Base-by-base conservation (phyloP, 2,888 invertebrate species). In the Drosophila mimica region DNA sequence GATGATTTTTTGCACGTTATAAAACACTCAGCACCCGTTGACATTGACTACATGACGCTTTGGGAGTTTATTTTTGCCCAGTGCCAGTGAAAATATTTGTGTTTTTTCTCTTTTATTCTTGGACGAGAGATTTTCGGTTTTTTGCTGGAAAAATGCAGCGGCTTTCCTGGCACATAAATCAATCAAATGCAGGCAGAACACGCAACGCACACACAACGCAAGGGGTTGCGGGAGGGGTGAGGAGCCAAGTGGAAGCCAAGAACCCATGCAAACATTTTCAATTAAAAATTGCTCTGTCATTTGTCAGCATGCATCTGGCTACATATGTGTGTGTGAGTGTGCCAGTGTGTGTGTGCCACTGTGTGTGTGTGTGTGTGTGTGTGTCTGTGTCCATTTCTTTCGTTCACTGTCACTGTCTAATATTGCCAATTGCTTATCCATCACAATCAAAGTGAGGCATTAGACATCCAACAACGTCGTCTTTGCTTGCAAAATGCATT, bases 221-320 rank as follows among this genome's bases (percentile, higher is more conserved):
- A 17, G 5, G 17, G 20, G n/a, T 28, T 25, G 5, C 11, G 15
- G 6, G 40, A 3, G 11, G 33, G 36, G n/a, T 20, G 8, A 3
- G 17, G 8, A 17, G 20, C 17, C n/a, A 25, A 25, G 25, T 25
- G n/a, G n/a, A n/a, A 56, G 56, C 72, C 84, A 89, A 78, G 85
- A 89, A 89, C 87, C 88, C 88, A 85, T 79, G 90, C 88, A 85
- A 88, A 85, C 89, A 85, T 88, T 89, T 85, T 85, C 85, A 85
- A 85, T 85, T 85, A 85, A 85, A 90, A 90, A 85, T 78, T 80
- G 86, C 86, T 76, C 66, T 89, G 79, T 88, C 89, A 84, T 84
- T 89, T 84, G 88, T 89, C 83, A 83, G 81, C 58, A 54, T 34
- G 40, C 38, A 31, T 53, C 57, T 48, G 28, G 58, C 34, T 60